These are phyloP conservation scores for Platyrinchus mystaceus DNA, from an alignment of 2,797 vertebrate species.

Conservation along the genomic window DNA sequence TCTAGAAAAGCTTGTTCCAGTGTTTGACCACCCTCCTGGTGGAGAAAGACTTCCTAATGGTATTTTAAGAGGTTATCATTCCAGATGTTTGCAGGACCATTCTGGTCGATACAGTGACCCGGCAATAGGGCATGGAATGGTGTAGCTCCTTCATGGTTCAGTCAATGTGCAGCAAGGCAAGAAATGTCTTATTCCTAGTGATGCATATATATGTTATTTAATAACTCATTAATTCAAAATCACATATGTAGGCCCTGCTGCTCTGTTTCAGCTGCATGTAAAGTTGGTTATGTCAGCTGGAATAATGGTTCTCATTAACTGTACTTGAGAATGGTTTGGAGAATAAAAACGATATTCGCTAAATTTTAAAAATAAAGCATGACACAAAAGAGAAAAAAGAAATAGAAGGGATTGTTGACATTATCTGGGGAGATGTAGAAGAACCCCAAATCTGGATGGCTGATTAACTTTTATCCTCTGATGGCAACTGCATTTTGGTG, in stretches of 20 bases:
- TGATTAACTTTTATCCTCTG: neutral
- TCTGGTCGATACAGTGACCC: neutral
- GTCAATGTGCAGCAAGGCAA: neutral
- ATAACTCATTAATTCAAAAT: neutral
- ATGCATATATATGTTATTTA: neutral
- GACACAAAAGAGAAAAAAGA: neutral
- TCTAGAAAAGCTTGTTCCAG: neutral
- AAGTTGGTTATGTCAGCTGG: neutral
- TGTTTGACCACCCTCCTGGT: neutral
- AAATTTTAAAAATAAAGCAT: neutral
- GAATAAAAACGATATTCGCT: neutral
- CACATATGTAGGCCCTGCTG: neutral
- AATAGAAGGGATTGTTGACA: neutral
- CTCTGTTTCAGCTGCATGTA: neutral
- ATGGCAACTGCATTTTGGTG: neutral
- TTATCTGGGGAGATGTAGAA: neutral
- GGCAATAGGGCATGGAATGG: neutral
- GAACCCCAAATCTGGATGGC: neutral
- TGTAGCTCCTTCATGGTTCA: neutral
- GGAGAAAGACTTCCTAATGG: neutral
- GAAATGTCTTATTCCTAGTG: neutral
- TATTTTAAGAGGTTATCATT: neutral
- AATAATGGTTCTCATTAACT: neutral
- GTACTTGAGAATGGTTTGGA: neutral
- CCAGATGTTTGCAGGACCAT: neutral